Evolutionary conservation across 1,140 invertebrate genomes (phyloP).

Genomic region (Drosophila biarmipes): DNA sequence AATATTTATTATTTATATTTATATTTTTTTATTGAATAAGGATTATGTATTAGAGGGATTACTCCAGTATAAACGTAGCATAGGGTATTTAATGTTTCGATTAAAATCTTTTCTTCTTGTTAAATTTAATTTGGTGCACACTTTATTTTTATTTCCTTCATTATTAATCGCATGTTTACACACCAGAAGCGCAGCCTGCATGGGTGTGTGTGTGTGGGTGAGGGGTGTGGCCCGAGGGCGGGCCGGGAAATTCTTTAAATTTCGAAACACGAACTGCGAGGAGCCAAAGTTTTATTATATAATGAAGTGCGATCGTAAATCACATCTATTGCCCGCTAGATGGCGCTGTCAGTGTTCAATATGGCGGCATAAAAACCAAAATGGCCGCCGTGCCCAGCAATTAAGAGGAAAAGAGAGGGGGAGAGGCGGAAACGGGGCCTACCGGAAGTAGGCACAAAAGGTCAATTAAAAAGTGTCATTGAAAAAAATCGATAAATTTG

Average conservation of each 20-base stretch:
- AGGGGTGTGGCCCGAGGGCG: not conserved
- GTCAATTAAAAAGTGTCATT: no score
- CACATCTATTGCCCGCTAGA: constrained; percentile 75
- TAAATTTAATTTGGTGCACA: constrained; percentile 72
- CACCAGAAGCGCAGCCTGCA: constrained; percentile 62
- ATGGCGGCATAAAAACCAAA: constrained; percentile 54
- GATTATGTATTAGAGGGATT: no score
- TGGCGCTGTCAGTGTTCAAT: constrained; percentile 62
- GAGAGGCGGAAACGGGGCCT: not conserved
- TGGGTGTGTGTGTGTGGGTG: constrained; percentile 2
- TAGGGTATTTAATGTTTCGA: not conserved
- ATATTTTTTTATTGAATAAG: no score
- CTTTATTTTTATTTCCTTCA: constrained; percentile 77
- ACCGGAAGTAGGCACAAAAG: not conserved
- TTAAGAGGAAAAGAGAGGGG: constrained; percentile 7
- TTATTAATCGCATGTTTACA: constrained; percentile 80
- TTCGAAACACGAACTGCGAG: constrained; percentile 46
- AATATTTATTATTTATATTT: no score
- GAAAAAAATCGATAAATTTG: not conserved
- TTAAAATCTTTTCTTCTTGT: constrained; percentile 11
- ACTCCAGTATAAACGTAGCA: no score
- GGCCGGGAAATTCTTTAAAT: constrained; percentile 59
- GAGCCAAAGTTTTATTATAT: constrained; percentile 30
- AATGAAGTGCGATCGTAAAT: constrained; percentile 77
- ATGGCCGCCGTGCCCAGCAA: constrained; percentile 17